Percentiles rank a stretch among this genome's conserved stretches.
Conservation (phyloP, 2,888 invertebrate genomes). For the Hydriomena furcata region DNA sequence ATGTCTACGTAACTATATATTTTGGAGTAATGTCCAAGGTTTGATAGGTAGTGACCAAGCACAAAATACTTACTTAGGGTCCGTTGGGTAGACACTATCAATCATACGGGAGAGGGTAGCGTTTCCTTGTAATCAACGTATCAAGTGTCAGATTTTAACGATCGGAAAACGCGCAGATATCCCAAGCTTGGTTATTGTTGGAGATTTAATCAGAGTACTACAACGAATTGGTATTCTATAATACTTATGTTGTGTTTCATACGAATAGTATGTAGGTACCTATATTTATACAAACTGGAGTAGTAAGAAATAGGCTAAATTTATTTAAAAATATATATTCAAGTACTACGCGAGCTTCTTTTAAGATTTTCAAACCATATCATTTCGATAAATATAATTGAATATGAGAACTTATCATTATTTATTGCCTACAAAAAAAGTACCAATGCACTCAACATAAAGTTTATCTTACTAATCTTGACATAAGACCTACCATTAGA, state of each 20-base stretch:
- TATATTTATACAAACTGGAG: too few relatives aligned
- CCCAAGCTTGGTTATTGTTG: background rate
- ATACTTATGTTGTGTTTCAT: background rate
- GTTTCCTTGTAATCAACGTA: constrained; percentile 38
- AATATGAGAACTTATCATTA: too few relatives aligned
- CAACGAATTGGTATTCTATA: too few relatives aligned
- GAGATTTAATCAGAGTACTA: too few relatives aligned
- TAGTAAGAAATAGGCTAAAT: too few relatives aligned
- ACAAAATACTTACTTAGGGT: constrained; percentile 27
- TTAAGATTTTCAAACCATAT: too few relatives aligned
- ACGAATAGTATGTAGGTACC: background rate
- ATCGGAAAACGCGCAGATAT: constrained; percentile 15
- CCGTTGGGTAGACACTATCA: constrained; percentile 34
- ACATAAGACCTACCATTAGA: constrained; percentile 14
- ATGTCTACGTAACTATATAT: background rate
- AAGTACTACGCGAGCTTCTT: too few relatives aligned
- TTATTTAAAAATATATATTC: too few relatives aligned
- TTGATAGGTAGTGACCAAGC: constrained; percentile 30
- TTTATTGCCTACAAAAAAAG: background rate
- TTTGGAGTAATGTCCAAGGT: constrained; percentile 10
- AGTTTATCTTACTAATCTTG: constrained; percentile 20
- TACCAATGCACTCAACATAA: background rate
- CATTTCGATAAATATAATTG: too few relatives aligned
- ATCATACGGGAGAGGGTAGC: constrained; percentile 37
- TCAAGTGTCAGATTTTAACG: constrained; percentile 40